Evolutionary conservation across 2,113 vertebrate genomes (phyloP).

Genomic region (Synchiropus splendidus): DNA sequence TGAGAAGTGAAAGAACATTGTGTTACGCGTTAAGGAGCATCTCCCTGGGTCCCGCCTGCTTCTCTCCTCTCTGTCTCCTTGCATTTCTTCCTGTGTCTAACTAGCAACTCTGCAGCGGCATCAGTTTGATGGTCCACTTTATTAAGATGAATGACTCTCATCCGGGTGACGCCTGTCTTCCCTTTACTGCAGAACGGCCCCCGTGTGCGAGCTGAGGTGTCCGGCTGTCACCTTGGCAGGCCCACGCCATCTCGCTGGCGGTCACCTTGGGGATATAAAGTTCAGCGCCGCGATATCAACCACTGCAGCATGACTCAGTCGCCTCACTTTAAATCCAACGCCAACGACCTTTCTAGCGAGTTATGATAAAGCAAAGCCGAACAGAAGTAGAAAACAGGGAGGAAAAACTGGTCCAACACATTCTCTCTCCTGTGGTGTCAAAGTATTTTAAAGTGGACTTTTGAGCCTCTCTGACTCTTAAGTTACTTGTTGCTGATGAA

Average conservation of each 20-base stretch:
- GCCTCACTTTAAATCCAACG: conserved; percentile 1
- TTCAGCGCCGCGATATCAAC: conserved; percentile 33
- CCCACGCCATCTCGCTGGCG: conserved; percentile 33
- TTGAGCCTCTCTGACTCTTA: conserved; percentile 10
- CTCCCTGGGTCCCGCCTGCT: conserved; percentile 13
- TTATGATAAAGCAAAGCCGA: too few species aligned
- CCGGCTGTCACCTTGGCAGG: conserved; percentile 42
- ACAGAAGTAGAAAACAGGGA: too few species aligned
- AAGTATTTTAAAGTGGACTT: conserved; percentile 25
- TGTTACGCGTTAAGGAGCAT: conserved; percentile 27
- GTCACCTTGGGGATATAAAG: conserved; percentile 51
- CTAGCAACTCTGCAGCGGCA: conserved; percentile 38
- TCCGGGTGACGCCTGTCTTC: conserved; percentile 27
- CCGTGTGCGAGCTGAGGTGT: conserved; percentile 4
- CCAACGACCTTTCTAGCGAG: too few species aligned
- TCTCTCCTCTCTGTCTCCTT: conserved; percentile 25
- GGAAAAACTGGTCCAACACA: too few species aligned
- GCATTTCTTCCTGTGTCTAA: conserved; percentile 30
- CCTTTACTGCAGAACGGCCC: conserved; percentile 29
- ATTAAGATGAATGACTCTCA: conserved; percentile 56
- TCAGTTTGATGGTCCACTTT: conserved; percentile 50
- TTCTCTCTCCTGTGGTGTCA: too few species aligned
- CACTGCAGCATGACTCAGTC: conserved; percentile 53
- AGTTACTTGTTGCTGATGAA: too few species aligned
- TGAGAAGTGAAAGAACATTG: conserved; percentile 24